Base-by-base conservation (phyloP, 2,113 vertebrate genomes). In the Oryzias curvinotus region DNA sequence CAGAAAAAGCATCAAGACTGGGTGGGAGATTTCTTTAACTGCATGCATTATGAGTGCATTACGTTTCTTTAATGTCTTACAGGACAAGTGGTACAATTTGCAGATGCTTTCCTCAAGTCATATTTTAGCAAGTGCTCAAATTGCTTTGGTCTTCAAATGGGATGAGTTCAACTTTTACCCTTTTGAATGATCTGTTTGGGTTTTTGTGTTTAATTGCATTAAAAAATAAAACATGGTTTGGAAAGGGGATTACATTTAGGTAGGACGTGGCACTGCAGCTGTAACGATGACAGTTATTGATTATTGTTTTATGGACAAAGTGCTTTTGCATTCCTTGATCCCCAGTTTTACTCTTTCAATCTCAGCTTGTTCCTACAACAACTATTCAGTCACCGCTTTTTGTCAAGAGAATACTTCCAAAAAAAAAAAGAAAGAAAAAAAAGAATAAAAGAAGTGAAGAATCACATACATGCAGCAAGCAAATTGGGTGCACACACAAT, bases 21-120 rank as follows among this genome's bases (percentile, higher is more conserved):
- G 73, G 77, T 81, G 68, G 83, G 82, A 76, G 82, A 81, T 80
- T 87, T 88, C 75, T 82, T 85, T 85, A 85, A 88, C 86, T 86
- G 83, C 88, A 81, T 88, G 84, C 83, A 87, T 90, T 90, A 83
- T 64, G 77, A 83, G 78, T 75, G 71, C 72, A 83, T 78, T 83
- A 78, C 75, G 84, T 77, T 84, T 85, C 80, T 85, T 81, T 78
- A 89, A 78, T 79, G 80, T 85, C 81, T 85, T 80, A 77, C 77
- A 65, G 56, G 70, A 76, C 77, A 83, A 55, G 62, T 71, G 55
- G 55, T 65, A 80, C 73, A 82, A 71, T 85, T 80, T 72, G 58
- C 52, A 68, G 62, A 79, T 68, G 74, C 63, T 61, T 76, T 75
- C 76, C 75, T 71, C 54, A 65, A 68, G 82, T 73, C 56, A 78